These are phyloP conservation scores for Pipistrellus kuhlii DNA, from an alignment of 2,797 vertebrate genomes.

Conservation along the genomic window DNA sequence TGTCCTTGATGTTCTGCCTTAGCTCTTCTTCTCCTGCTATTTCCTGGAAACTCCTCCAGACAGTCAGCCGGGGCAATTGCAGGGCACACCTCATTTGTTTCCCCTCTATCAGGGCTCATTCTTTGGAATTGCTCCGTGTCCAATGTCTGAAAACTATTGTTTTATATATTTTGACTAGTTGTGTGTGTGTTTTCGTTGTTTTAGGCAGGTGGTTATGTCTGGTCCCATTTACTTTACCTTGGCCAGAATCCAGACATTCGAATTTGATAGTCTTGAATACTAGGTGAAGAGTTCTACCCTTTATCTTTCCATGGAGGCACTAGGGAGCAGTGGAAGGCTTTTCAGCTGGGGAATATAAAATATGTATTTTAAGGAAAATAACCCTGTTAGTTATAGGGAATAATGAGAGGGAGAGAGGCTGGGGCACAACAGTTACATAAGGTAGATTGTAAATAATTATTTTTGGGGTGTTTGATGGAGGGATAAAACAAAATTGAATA, in stretches of 20 bases:
- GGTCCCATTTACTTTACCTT: not conserved
- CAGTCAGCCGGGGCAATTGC: not conserved
- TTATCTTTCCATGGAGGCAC: not conserved
- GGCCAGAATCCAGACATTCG: not conserved
- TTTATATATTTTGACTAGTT: not conserved
- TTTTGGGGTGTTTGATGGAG: not conserved
- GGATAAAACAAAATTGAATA: not conserved
- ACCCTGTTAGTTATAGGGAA: not conserved
- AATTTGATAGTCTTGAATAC: not conserved
- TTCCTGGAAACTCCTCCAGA: not conserved
- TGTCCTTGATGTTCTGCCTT: not conserved
- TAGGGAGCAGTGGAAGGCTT: not conserved
- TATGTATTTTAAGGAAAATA: constrained; percentile 17
- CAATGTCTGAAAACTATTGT: not conserved
- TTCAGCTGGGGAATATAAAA: not conserved
- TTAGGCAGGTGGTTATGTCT: not conserved
- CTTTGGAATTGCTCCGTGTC: not conserved
- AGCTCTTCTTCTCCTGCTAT: accelerated
- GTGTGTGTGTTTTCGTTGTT: not conserved
- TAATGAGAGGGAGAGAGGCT: not conserved
- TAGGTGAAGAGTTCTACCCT: not conserved
- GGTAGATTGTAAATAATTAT: not conserved
- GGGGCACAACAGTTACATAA: not conserved
- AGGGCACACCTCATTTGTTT: not conserved
- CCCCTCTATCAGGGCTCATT: not conserved